phyloP scores from a whole-genome alignment of 1,140 invertebrate genomes.

The Macrosteles quadrilineatus region DNA sequence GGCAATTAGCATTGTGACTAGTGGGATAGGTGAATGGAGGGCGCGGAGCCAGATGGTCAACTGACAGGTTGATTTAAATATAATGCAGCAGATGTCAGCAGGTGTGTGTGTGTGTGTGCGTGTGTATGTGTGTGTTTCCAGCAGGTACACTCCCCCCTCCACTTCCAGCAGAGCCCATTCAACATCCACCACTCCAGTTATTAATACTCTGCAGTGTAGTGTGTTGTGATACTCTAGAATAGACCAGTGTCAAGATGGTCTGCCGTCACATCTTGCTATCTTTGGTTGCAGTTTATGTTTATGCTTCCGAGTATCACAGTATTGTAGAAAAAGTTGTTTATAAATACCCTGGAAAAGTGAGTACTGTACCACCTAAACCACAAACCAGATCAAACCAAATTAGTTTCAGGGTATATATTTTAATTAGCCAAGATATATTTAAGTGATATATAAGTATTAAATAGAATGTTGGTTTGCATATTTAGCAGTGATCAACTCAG shows the following conservation, averaged over 20 bases:
- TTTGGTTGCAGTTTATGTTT: neutral
- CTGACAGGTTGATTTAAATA: constrained; percentile 17
- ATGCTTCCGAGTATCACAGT: constrained; percentile 19
- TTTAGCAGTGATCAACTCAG: too few relatives aligned
- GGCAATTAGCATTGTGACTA: too few relatives aligned
- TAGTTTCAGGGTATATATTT: too few relatives aligned
- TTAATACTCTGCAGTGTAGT: too few relatives aligned
- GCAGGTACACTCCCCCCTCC: neutral
- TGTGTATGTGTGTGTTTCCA: neutral
- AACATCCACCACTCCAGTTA: neutral
- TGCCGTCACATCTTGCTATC: neutral
- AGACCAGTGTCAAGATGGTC: too few relatives aligned
- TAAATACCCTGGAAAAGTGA: constrained; percentile 43
- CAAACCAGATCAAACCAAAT: too few relatives aligned
- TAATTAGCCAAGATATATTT: too few relatives aligned
- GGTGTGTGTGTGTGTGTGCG: neutral
- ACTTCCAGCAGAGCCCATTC: neutral
- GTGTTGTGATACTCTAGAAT: too few relatives aligned
- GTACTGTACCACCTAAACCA: too few relatives aligned
- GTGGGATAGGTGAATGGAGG: neutral
- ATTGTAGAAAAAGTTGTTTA: constrained; percentile 38
- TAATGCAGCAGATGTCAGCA: neutral
- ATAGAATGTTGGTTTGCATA: too few relatives aligned
- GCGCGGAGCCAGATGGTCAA: constrained; percentile 7
- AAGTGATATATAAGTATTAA: too few relatives aligned